Conservation (phyloP, 2,113 vertebrate genomes). For the Naja naja region DNA sequence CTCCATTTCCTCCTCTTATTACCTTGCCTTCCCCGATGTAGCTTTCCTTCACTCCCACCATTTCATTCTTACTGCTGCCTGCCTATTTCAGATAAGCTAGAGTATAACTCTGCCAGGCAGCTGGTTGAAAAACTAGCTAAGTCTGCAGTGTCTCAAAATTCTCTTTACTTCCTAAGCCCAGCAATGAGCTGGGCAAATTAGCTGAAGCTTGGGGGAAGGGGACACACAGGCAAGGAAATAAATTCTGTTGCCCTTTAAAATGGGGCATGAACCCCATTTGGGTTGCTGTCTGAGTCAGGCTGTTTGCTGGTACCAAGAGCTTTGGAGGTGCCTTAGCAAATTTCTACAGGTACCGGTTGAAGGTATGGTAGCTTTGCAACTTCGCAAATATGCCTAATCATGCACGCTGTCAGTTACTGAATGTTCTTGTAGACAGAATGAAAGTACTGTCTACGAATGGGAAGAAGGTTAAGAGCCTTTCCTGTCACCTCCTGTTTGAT, state of each 20-base stretch:
- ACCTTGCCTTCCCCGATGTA: background rate
- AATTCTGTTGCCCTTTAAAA: background rate
- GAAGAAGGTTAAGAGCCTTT: background rate
- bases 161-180: background rate
- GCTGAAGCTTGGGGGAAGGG: background rate
- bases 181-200: background rate
- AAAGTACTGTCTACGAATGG: background rate
- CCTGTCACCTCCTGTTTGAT: background rate
- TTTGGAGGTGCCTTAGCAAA: background rate
- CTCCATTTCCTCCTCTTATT: background rate
- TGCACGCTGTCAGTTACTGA: background rate
- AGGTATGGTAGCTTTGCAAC: background rate
- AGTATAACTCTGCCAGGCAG: background rate
- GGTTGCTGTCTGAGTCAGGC: background rate
- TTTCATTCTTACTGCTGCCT: background rate
- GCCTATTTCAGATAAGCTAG: background rate
- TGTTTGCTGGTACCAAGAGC: background rate
- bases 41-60: background rate
- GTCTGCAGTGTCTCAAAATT: background rate
- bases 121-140: background rate
- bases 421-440: background rate
- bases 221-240: background rate
- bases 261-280: background rate
- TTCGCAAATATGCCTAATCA: background rate
- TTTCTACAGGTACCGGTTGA: background rate